Evolutionary conservation across 2,797 vertebrate genomes (phyloP).

Genomic region (Galagoides demidoff): DNA sequence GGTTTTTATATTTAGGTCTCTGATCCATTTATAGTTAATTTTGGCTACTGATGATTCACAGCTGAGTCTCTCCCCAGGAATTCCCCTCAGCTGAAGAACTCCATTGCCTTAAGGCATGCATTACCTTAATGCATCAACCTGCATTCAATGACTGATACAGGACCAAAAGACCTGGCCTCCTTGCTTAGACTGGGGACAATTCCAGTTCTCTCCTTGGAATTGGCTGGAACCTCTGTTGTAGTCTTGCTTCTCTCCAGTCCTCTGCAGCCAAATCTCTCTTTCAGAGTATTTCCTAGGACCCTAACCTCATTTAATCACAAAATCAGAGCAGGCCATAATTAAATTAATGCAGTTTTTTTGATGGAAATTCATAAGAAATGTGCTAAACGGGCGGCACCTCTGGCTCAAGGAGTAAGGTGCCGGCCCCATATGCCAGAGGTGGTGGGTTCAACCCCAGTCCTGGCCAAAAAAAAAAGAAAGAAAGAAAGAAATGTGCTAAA

Average conservation of each 20-base stretch:
- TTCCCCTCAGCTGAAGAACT: background rate
- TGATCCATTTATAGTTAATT: constrained; percentile 41
- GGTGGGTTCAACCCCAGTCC: too few species aligned
- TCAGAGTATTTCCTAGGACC: background rate
- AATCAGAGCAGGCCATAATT: background rate
- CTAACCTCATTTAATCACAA: background rate
- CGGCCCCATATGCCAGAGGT: too few species aligned
- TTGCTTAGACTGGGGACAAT: background rate
- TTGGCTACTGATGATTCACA: background rate
- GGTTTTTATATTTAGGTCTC: constrained; percentile 23
- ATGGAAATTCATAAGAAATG: constrained; percentile 3
- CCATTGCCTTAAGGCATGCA: background rate
- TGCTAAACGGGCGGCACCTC: background rate
- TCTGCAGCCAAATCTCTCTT: background rate
- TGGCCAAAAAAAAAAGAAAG: too few species aligned
- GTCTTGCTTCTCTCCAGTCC: background rate
- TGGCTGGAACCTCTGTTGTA: background rate
- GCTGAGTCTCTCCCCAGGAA: background rate
- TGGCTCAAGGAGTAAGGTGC: too few species aligned
- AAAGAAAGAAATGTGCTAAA: background rate
- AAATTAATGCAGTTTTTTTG: background rate
- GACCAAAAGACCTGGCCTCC: background rate
- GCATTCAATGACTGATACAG: background rate
- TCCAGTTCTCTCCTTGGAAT: background rate
- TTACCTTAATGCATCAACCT: background rate